phyloP scores from a whole-genome alignment of 1,140 invertebrate species.

The Drosophila orena region DNA sequence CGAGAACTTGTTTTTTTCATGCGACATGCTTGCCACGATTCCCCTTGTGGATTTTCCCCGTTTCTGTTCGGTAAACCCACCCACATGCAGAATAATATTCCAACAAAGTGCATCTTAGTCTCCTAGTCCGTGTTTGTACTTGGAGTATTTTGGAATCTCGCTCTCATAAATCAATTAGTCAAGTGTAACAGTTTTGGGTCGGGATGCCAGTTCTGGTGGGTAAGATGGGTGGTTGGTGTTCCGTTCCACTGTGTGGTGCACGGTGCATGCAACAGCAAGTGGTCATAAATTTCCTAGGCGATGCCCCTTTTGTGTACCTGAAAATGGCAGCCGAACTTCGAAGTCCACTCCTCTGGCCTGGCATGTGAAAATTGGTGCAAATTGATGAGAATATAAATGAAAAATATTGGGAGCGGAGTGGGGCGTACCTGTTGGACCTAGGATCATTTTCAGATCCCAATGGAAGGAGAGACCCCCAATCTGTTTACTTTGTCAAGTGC shows the following conservation, averaged over 20 bases:
- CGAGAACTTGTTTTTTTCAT: slow-evolving; percentile 59
- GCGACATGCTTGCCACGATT: slow-evolving; percentile 40
- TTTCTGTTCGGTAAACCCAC: slow-evolving; percentile 41
- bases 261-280: slow-evolving; percentile 47
- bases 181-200: slow-evolving; percentile 60
- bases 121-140: slow-evolving; percentile 33
- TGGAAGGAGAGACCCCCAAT: slow-evolving; percentile 6
- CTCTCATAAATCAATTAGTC: slow-evolving; percentile 75
- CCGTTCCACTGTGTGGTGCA: slow-evolving; percentile 6
- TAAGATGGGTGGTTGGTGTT: slow-evolving; percentile 13
- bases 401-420: slow-evolving; percentile 18
- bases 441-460: slow-evolving; percentile 8
- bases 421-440: slow-evolving; percentile 11
- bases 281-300: slow-evolving; percentile 61
- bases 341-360: slow-evolving; percentile 12
- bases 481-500: slow-evolving; percentile 45
- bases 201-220: slow-evolving; percentile 13
- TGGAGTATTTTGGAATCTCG: slow-evolving; percentile 47
- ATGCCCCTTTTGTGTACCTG: slow-evolving; percentile 68
- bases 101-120: slow-evolving; percentile 12
- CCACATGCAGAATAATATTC: slow-evolving; percentile 25
- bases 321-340: slow-evolving; percentile 52
- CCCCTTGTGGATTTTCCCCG: neutral
- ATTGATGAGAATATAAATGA: slow-evolving; percentile 54
- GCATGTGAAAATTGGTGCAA: slow-evolving; percentile 38